Percentiles rank a stretch among this genome's conserved stretches.
These are phyloP conservation scores for Priocnemis perturbator DNA, from an alignment of 2,888 invertebrate genomes.

Conservation along the genomic window DNA sequence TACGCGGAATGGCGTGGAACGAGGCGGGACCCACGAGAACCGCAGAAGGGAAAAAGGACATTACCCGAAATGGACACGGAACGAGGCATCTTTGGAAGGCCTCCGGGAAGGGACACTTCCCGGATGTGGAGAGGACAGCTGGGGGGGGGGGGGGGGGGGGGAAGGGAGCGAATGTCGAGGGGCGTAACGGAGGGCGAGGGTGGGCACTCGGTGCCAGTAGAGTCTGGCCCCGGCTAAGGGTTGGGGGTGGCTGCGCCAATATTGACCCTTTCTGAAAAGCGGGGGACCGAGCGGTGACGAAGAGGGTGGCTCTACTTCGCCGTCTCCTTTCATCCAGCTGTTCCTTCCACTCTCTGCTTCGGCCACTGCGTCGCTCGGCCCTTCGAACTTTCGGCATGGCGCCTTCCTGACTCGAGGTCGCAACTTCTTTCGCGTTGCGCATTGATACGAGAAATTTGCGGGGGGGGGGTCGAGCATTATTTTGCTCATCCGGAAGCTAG, in stretches of 20 bases:
- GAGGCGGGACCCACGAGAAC: no score
- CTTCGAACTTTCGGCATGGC: conserved; percentile 40
- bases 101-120: conserved; percentile 44
- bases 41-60: no score
- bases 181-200: conserved; percentile 45
- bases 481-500: no score
- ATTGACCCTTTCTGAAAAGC: conserved; percentile 71
- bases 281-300: conserved; percentile 54
- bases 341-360: conserved; percentile 16
- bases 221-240: conserved; percentile 41
- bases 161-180: conserved; percentile 32
- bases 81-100: background rate
- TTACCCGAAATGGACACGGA: conserved; percentile 36
- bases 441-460: no score
- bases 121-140: conserved; percentile 54
- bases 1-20: no score
- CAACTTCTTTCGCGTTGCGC: background rate
- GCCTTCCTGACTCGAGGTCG: conserved; percentile 16
- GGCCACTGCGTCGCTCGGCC: conserved; percentile 17
- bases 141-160: conserved; percentile 14
- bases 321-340: conserved; percentile 32
- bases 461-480: no score
- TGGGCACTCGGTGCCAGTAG: conserved; percentile 1
- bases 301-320: conserved; percentile 64
- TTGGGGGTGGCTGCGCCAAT: conserved; percentile 72